Base-by-base conservation (phyloP, 2,797 vertebrate species). In the Leptoclinus maculatus region DNA sequence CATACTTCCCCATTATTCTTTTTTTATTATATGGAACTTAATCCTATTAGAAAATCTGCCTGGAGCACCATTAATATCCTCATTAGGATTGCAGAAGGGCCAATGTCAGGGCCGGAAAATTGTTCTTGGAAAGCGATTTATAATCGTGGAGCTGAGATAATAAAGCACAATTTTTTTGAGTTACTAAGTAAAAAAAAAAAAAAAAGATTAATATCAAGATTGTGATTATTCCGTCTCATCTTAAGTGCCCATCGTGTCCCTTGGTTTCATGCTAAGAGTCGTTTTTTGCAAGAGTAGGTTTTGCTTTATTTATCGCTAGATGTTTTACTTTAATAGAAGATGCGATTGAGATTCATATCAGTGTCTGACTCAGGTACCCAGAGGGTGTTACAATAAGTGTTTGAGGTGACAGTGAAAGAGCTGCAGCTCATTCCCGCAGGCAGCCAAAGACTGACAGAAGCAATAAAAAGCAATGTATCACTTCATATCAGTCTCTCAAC, bases 401-500 rank as follows among this genome's bases (percentile, higher is more conserved):
- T 78, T 87, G 82, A 85, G 88, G 66, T 88, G 91, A 88, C 87
- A 87, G 79, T 59, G 67, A 78, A 68, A 68, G 51, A 73, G 83
- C 66, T 64, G 53, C 76, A 66, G 78, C 80, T 84, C 70, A 64
- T 82, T 87, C 75, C 86, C 60, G 27, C 71, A 69, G 86, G 86
- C 86, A 69, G 78, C 64, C 71, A 67, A 66, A 88, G 82, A 87
- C 82, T 91, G 89, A 91, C 89, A 92, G 83, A 89, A 83, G 89
- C 89, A 93, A 92, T 91, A 91, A 92, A 89, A 88, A 82, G 79
- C 78, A 45, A 86, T 81, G 88, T 83, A 88, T 90, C 87, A 89
- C 88, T 88, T 89, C 59, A 86, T 82, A 88, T 89, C 83, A 69
- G 76, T 78, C 80, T 74, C 78, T 85, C 76, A 74, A 58, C 34